These are phyloP conservation scores for Amblyjoppa proteus DNA, from an alignment of 2,888 invertebrate genomes.

Conservation along the genomic window DNA sequence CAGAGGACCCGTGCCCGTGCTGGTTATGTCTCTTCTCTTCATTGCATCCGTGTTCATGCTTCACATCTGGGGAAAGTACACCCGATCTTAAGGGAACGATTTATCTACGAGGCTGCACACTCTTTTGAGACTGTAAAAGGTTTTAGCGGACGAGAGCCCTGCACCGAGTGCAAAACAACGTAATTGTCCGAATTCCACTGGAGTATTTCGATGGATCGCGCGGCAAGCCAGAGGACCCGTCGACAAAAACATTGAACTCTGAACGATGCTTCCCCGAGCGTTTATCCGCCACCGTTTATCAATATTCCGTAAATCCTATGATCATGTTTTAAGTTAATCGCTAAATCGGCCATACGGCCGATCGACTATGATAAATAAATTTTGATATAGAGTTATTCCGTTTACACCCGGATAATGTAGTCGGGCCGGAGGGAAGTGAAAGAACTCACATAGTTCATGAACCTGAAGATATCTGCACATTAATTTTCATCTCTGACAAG, in stretches of 20 bases:
- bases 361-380: conserved; percentile 56
- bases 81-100: conserved; percentile 88
- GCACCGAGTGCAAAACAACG: conserved; percentile 65
- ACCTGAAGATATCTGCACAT: too few relatives aligned
- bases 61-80: conserved; percentile 99
- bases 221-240: conserved; percentile 7
- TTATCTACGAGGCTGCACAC: conserved; percentile 33
- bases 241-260: conserved; percentile 2
- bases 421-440: not conserved
- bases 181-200: conserved; percentile 58
- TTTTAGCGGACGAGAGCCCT: conserved; percentile 46
- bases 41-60: conserved; percentile 99
- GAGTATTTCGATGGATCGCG: conserved; percentile 35
- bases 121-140: conserved; percentile 62
- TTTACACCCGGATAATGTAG: conserved; percentile 49
- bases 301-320: conserved; percentile 40
- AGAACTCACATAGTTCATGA: conserved; percentile 37
- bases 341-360: conserved; percentile 34
- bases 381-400: conserved; percentile 62
- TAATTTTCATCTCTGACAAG: too few relatives aligned
- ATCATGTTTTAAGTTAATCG: conserved; percentile 65
- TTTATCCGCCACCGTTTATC: conserved; percentile 17
- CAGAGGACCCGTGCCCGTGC: conserved; percentile 99
- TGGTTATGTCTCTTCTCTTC: conserved; percentile 99
- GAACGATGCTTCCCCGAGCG: conserved; percentile 16